phyloP scores from a whole-genome alignment of 2,888 invertebrate genomes.

The Macrostomum cliftonense region DNA sequence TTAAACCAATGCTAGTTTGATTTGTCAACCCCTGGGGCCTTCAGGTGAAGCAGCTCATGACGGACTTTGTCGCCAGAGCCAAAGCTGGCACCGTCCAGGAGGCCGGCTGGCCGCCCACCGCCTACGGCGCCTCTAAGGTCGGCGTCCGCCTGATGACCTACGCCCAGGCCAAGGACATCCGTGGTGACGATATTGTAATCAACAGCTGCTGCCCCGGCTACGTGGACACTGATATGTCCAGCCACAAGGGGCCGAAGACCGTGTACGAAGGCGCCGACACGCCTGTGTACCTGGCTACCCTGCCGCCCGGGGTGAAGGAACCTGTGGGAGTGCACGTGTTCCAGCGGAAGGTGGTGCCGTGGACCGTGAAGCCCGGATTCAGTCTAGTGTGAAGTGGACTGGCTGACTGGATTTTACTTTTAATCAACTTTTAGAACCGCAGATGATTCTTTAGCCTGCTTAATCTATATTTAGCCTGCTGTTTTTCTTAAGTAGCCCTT shows the following conservation, averaged over 20 bases:
- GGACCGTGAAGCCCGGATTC: constrained; percentile 29
- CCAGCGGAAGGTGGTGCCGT: constrained; percentile 46
- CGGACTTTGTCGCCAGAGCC: constrained; percentile 20
- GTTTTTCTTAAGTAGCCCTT: too few relatives aligned
- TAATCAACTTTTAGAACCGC: too few relatives aligned
- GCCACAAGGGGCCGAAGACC: constrained; percentile 44
- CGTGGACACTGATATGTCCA: constrained; percentile 58
- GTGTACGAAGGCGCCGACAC: constrained; percentile 31
- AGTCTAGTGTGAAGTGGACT: too few relatives aligned
- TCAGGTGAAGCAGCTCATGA: too few relatives aligned
- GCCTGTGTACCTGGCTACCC: constrained; percentile 46
- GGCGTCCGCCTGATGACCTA: constrained; percentile 50
- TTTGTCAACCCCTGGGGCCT: too few relatives aligned
- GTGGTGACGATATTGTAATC: constrained; percentile 47
- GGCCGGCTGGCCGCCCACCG: constrained; percentile 47
- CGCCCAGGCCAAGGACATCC: constrained; percentile 49
- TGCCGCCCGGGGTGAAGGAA: constrained; percentile 39
- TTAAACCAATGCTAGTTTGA: too few relatives aligned
- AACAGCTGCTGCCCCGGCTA: constrained; percentile 53
- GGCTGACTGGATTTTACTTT: too few relatives aligned
- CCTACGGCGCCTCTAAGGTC: constrained; percentile 56
- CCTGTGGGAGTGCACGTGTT: constrained; percentile 50
- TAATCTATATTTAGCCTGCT: too few relatives aligned
- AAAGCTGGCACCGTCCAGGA: constrained; percentile 39
- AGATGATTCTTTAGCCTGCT: too few relatives aligned